Evolutionary conservation across 2,888 invertebrate species (phyloP), one percentile per base, ranked within the genome.

Genomic region (Drosophila lacicola): DNA sequence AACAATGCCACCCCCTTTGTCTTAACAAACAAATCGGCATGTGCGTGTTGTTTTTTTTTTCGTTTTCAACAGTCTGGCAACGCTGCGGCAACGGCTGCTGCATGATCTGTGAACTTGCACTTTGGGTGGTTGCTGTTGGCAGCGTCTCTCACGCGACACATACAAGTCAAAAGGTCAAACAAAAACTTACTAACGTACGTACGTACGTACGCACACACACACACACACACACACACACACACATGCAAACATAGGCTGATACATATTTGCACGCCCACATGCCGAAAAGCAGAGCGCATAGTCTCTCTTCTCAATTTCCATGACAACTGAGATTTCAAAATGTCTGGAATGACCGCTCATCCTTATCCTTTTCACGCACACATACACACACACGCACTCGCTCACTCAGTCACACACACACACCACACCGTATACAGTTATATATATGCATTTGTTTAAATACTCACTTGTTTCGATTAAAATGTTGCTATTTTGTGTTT

Each of bases 111-210:
- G 56, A 80, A 80, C 78, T 86, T 69, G 63, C 74, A 71, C 61
- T 61, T 57, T 55, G 54, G 61, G 64, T 78, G 70, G 79, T 64
- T 69, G 75, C 36, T 56, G 51, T 25, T 45, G 19, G 25, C 49
- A 25, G 36, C 34, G 29, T 33, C 45, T 47, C 42, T 45, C 33
- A 33, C 49, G 44, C 44, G 25, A 39, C 44, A 45, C 49, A 60
- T 42, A 53, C 78, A 66, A 88, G 87, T 82, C 89, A 83, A 83
- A 83, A 88, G 89, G 82, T 88, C 87, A 84, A 78, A 80, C 33
- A 49, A 58, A 76, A 70, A 55, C 53, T 49, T 41, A 70, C 53
- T 53, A 47, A 70, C 58, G 6, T 25, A 6, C 25, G 25, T 6
- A 25, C 25, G 17, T 17, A 17, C 17, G 17, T 17, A 66, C 57